phyloP scores from a whole-genome alignment of 2,797 vertebrate species.

The Miopithecus talapoin region DNA sequence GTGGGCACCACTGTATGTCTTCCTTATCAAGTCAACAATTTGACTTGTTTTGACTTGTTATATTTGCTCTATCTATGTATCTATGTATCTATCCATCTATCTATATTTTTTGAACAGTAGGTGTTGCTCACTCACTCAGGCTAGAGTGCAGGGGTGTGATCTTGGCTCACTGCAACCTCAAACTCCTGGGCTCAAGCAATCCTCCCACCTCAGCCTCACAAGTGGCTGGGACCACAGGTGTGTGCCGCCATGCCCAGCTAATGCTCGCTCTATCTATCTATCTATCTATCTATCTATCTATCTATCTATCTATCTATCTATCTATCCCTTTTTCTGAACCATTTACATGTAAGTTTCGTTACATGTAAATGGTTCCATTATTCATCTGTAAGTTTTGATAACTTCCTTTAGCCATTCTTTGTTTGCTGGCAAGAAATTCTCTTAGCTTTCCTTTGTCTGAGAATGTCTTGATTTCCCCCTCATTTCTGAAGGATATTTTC shows the following conservation, averaged over 20 bases:
- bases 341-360: too few relatives aligned
- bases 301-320: too few relatives aligned
- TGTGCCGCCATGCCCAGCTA: not conserved
- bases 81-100: not conserved
- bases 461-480: not conserved
- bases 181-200: not conserved
- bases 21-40: conserved; percentile 1
- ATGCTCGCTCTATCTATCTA: too few relatives aligned
- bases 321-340: too few relatives aligned
- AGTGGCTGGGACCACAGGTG: not conserved
- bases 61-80: not conserved
- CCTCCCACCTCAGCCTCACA: not conserved
- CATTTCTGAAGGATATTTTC: conserved; percentile 41
- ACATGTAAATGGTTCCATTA: not conserved
- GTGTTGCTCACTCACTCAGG: not conserved
- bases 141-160: not conserved
- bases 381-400: not conserved
- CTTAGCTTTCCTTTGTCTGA: conserved; percentile 44
- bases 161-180: not conserved
- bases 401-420: conserved; percentile 34
- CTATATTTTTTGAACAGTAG: not conserved
- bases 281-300: too few relatives aligned
- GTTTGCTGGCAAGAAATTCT: not conserved
- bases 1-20: not conserved
- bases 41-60: not conserved